Evolutionary conservation across 1,140 invertebrate genomes (phyloP), one percentile per base, ranked within the genome.

Genomic region (Drosophila punjabiensis): DNA sequence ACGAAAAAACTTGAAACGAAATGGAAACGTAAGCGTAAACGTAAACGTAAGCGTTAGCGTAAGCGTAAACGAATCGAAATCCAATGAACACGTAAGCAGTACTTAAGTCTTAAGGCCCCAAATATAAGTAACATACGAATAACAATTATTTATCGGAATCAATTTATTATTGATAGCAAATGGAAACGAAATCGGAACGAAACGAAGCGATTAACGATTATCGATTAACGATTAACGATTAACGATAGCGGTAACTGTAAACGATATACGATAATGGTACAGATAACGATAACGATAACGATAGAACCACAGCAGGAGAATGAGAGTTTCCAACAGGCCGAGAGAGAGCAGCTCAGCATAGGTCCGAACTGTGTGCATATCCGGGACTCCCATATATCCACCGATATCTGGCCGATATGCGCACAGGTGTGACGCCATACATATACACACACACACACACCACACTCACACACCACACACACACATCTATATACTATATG

Each of bases 131-230:
- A 76, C 53, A 82, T 68, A 87, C 58, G 53, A 66, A 79, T 75
- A 79, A 69, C 33, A 70, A 67, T 87, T 76, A 82, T 82, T 86
- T 82, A 70, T 62, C 55, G 67, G 80, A 78, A 86, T 79, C 83
- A 76, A 86, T 85, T 85, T 74, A 81, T 85, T 66, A 82, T 60
- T 59, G 67, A 70, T 70, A 78, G 62, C 43, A 47, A 76, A 41
- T 64, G 53, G 56, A 58, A 73, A 32, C 55, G 69, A 52, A 24
- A 66, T 33, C 35, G 56, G 35, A 55, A 47, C 35, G 52, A 58
- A 69, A 65, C 68, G 67, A 39, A 52, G 61, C 61, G 66, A 69
- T 52, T 64, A 39, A 32, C 66, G 32, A 47, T 52, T 62, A 24
- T 24, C 63, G 63, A 65, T 45, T 60, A 32, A 30, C 56, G 33